Evolutionary conservation across 2,888 invertebrate genomes (phyloP), one percentile per base, ranked within the genome.

Genomic region (Trachelus tabidus): DNA sequence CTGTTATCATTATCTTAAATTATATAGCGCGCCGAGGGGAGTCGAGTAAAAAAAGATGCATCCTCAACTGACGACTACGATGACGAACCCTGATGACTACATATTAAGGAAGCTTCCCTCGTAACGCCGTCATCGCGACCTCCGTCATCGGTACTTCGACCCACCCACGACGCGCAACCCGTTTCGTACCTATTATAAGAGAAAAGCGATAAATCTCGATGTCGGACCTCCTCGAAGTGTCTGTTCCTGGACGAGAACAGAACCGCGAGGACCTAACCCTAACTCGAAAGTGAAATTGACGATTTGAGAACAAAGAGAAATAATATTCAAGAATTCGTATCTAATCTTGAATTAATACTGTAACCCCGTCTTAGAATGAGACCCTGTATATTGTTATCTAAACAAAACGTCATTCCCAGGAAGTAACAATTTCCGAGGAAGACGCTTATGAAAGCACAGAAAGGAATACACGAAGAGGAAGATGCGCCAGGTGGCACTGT

Each of bases 161-260:
- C 86, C 87, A 87, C 86, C 86, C 88, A 85, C 85, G 84, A 84
- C 77, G 87, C 78, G 84, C 79, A 80, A 81, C 80, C 78, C 81
- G 78, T 85, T 80, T 83, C 81, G 79, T 85, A 84, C 83, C 86
- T 89, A 87, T 89, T 89, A 88, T 85, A 85, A 89, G 84, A 81
- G 85, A 79, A 81, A 82, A 83, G 81, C 87, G 83, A 89, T 90
- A 89, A 90, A 89, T 89, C 89, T 89, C 83, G 82, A 79, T 77
- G 79, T 79, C 79, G 82, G 89, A 89, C 89, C 89, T 89, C 89
- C 88, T 88, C 88, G 86, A 88, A 89, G 87, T 78, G 40, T 75
- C 77, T 77, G 71, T 71, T 71, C 71, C 31, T 56, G 56, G 23
- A 56, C 56, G 56, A 56, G 56, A 56, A 31, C 12, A 31, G 71